A percentile compares a stretch with the other conserved stretches of the same genome.
phyloP scores from a whole-genome alignment of 2,888 invertebrate species.

The Hydraecia micacea region DNA sequence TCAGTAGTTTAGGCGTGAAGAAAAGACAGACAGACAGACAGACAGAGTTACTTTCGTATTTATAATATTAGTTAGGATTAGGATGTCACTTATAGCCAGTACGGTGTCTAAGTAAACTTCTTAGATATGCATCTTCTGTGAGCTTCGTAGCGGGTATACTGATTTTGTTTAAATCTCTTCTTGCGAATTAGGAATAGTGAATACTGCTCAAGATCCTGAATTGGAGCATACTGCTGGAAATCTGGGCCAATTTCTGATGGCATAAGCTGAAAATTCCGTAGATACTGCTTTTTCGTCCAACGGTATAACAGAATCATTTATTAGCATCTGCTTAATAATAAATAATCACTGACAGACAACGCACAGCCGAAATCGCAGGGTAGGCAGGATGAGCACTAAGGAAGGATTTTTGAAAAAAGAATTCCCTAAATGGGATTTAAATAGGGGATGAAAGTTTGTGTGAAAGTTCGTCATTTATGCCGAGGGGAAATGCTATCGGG shows the following conservation, averaged over 20 bases:
- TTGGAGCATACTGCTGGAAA: background rate
- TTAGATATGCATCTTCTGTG: slow-evolving; percentile 12
- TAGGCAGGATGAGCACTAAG: too few species aligned
- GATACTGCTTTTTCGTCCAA: background rate
- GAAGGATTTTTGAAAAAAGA: too few species aligned
- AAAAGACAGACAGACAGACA: too few species aligned
- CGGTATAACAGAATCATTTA: background rate
- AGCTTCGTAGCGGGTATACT: background rate
- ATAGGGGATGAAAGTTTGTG: too few species aligned
- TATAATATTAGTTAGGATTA: too few species aligned
- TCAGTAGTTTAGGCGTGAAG: too few species aligned
- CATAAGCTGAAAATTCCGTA: background rate
- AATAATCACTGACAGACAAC: too few species aligned
- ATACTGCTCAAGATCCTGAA: background rate
- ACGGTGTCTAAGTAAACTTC: background rate
- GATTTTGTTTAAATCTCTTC: slow-evolving; percentile 3
- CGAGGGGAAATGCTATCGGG: too few species aligned
- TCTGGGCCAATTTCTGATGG: background rate
- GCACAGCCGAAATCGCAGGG: too few species aligned
- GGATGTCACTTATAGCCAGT: background rate
- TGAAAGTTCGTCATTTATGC: too few species aligned
- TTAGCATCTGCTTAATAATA: background rate
- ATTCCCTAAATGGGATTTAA: too few species aligned
- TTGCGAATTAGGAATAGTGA: background rate
- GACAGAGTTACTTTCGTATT: too few species aligned